Base-by-base conservation (phyloP, 1,140 invertebrate species). In the Theocolax elegans region DNA sequence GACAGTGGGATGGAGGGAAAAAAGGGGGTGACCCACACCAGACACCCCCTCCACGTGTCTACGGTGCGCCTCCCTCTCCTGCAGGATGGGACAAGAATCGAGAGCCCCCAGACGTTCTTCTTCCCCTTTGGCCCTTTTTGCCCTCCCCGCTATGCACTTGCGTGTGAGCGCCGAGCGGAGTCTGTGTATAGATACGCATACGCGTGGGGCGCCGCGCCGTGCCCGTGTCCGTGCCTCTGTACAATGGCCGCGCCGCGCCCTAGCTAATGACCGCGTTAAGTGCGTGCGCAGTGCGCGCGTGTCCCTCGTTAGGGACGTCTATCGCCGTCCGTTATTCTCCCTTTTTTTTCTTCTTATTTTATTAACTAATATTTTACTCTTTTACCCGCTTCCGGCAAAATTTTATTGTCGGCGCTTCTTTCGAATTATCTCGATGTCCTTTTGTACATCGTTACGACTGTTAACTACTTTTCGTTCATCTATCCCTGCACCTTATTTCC, bases 161-260 rank as follows among this genome's bases (percentile, higher is more conserved):
- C 29, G 25, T 12, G 19, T 38, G 12, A 9, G 6, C 31, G 51
- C 19, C 1, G 31, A 21, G 19, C 27, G 6, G n/a, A n/a, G 2
- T 53, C 19, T 25, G 59, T 29, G 40, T 29, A 25, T 44, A 44
- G 8, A 23, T 12, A 17, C 27, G 15, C 15, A 17, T 12, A 6
- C n/a, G 21, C 38, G 15, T 29, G n/a, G 21, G 17, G 59, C 59
- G 62, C 31, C 65, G 4, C 31, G 4, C 4, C 10, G 10, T 35
- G 10, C 4, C 31, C n/a, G n/a, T n/a, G n/a, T n/a, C n/a, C n/a
- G 53, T 21, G 23, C 60, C 12, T 54, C 38, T 10, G 51, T 17
- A 67, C 51, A 67, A 67, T 67, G 65, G 54, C 54, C 54, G 65
- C 42, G 54, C 65, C 64, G n/a, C n/a, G n/a, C 64, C 51, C 29